Percentiles rank a stretch among this genome's conserved stretches.
Evolutionary conservation across 2,797 vertebrate species (phyloP).

Genomic region (Saxicola maurus): DNA sequence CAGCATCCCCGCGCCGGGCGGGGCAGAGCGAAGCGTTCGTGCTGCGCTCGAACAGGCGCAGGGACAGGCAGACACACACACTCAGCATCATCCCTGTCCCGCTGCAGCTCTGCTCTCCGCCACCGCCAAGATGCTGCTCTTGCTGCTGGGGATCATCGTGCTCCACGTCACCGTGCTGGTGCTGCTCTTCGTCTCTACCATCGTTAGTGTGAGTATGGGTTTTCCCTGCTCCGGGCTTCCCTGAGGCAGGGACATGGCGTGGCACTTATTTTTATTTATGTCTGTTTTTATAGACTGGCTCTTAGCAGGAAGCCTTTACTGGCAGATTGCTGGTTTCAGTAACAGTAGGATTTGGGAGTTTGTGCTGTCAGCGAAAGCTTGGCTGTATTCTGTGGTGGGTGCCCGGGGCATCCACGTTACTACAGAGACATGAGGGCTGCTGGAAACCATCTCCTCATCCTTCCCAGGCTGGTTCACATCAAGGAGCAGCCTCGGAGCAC

Average conservation of each 20-base stretch:
- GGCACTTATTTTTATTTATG: fast-evolving
- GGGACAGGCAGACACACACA: not conserved
- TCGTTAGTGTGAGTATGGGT: conserved; percentile 87
- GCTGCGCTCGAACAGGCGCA: not conserved
- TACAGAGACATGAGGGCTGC: fast-evolving
- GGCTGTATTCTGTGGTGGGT: fast-evolving
- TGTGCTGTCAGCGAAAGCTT: not conserved
- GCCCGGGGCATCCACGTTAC: fast-evolving
- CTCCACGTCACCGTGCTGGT: conserved; percentile 90
- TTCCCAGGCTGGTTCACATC: not conserved
- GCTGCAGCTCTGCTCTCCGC: conserved; percentile 16
- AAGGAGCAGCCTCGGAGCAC: not conserved
- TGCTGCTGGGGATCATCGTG: conserved; percentile 91
- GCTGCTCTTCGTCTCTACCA: conserved; percentile 91
- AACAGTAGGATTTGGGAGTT: not conserved
- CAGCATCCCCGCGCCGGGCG: not conserved
- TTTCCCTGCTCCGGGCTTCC: fast-evolving
- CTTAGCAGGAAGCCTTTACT: not conserved
- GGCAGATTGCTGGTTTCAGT: fast-evolving
- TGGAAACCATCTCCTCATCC: not conserved
- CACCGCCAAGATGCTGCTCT: conserved; percentile 87
- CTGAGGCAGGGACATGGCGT: fast-evolving
- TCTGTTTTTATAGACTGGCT: not conserved
- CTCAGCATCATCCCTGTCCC: not conserved
- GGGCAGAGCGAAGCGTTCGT: not conserved